Conservation (phyloP, 2,888 invertebrate species). For the Dicranocentrus wangi region DNA sequence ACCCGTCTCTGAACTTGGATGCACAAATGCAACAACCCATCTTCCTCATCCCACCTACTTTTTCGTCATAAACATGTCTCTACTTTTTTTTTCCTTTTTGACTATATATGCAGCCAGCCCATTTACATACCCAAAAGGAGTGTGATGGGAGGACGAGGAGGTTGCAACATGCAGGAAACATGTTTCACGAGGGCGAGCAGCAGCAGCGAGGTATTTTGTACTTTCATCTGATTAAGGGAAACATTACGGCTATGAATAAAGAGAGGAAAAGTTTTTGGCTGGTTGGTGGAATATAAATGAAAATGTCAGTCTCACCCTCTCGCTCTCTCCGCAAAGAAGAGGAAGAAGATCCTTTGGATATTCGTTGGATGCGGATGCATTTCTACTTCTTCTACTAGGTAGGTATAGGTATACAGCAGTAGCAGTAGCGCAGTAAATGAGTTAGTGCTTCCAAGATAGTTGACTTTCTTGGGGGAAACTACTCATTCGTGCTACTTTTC, state of each 20-base stretch:
- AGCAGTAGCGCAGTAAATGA: too few relatives aligned
- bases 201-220: constrained; percentile 48
- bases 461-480: too few relatives aligned
- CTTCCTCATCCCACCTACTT: constrained; percentile 25
- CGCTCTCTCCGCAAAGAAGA: constrained; percentile 22
- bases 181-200: too few relatives aligned
- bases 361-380: too few relatives aligned
- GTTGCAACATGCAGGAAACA: background rate
- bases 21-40: constrained; percentile 39
- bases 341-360: too few relatives aligned
- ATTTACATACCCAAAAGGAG: constrained; percentile 26
- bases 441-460: too few relatives aligned
- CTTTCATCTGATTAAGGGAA: constrained; percentile 61
- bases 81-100: constrained; percentile 11
- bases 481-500: too few relatives aligned
- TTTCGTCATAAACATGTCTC: constrained; percentile 35
- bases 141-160: background rate
- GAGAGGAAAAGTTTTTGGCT: constrained; percentile 51
- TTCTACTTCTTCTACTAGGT: too few relatives aligned
- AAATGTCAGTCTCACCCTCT: constrained; percentile 56
- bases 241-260: constrained; percentile 34
- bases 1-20: constrained; percentile 42
- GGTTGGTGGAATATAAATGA: constrained; percentile 56
- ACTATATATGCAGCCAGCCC: constrained; percentile 1
- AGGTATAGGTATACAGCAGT: too few relatives aligned